These are phyloP conservation scores for Nephrocerus scutellatus DNA, from an alignment of 2,888 invertebrate species.

Conservation along the genomic window DNA sequence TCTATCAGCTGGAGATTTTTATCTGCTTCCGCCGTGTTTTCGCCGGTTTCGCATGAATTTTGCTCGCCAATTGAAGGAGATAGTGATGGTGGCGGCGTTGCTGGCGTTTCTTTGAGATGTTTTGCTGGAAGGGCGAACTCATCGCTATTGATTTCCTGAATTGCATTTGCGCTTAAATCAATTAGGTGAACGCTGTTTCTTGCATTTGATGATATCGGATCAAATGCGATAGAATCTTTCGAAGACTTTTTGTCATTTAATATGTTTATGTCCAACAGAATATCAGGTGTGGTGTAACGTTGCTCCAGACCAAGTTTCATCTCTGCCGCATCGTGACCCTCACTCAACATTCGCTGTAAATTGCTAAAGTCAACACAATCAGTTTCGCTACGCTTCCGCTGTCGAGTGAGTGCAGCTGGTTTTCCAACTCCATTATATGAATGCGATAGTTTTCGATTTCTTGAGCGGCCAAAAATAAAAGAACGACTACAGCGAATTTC, in stretches of 20 bases:
- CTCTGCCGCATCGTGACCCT: conserved; percentile 26
- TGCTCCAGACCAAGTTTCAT: conserved; percentile 16
- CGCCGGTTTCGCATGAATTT: conserved; percentile 18
- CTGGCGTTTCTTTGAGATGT: conserved; percentile 34
- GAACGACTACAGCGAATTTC: conserved; percentile 30
- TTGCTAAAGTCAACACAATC: conserved; percentile 33
- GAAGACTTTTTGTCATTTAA: conserved; percentile 32
- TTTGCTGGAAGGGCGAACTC: conserved; percentile 35
- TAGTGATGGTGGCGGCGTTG: conserved; percentile 41
- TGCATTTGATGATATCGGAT: too few relatives aligned
- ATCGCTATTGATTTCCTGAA: conserved; percentile 21
- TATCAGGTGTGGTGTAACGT: conserved; percentile 41
- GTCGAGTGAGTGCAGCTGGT: conserved; percentile 28
- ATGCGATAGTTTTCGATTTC: conserved; percentile 44
- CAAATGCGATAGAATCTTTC: conserved; percentile 20
- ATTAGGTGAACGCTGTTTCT: too few relatives aligned
- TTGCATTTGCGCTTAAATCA: conserved; percentile 25
- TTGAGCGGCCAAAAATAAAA: conserved; percentile 37
- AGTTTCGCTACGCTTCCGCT: conserved; percentile 42
- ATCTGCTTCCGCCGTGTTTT: conserved; percentile 9
- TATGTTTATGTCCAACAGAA: conserved; percentile 44
- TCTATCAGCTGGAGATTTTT: too few relatives aligned
- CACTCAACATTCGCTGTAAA: conserved; percentile 31
- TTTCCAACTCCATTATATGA: conserved; percentile 44
- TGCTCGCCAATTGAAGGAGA: conserved; percentile 37